A percentile compares a stretch with the other conserved stretches of the same genome.
Conservation (phyloP, 2,888 invertebrate species). For the Sarcophaga rosellei region DNA sequence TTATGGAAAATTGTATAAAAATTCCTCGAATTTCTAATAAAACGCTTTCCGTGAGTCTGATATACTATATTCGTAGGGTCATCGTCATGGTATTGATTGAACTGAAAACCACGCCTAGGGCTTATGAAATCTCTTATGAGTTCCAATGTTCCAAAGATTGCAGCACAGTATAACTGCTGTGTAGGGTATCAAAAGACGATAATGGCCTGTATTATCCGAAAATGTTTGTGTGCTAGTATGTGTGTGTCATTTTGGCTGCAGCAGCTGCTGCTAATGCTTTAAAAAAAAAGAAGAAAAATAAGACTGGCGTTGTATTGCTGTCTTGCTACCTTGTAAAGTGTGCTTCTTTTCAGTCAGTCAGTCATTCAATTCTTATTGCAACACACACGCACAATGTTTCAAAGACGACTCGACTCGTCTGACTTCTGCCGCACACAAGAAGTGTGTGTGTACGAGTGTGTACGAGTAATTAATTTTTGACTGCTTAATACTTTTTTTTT, state of each 20-base stretch:
- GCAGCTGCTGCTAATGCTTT: background rate
- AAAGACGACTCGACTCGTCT: background rate
- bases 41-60: too few species aligned
- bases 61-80: too few species aligned
- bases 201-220: background rate
- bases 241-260: background rate
- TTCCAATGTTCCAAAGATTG: background rate
- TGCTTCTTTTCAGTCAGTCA: background rate
- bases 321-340: background rate
- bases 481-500: slow-evolving; percentile 52
- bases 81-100: too few species aligned
- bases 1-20: too few species aligned
- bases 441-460: background rate
- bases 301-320: background rate
- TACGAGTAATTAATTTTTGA: slow-evolving; percentile 28
- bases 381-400: background rate
- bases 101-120: too few species aligned
- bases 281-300: background rate
- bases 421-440: background rate
- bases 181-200: background rate
- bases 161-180: background rate
- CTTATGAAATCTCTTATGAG: too few species aligned
- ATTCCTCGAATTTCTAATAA: too few species aligned
- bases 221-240: background rate
- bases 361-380: background rate